Conservation (phyloP, 53 echinoderm and acorn worm genomes). For the Pentamera pediparva region DNA sequence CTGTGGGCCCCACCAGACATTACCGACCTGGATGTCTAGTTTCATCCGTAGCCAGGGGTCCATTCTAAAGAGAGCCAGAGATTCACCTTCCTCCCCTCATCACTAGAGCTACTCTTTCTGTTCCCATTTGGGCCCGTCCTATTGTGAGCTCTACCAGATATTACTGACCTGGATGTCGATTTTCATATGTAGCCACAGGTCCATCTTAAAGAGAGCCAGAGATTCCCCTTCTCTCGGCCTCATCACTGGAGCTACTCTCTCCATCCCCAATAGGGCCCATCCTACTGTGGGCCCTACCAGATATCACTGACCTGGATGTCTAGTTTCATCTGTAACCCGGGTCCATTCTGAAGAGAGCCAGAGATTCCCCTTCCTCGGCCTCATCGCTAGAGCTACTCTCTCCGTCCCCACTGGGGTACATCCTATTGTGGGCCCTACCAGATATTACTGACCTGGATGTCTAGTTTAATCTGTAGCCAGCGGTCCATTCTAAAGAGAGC, state of each 20-base stretch:
- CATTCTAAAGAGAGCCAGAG: too few species aligned
- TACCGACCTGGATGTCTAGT: too few species aligned
- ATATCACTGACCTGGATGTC: slow-evolving; percentile 83
- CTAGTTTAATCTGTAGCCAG: too few species aligned
- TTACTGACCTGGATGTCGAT: slow-evolving; percentile 80
- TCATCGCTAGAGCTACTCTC: slow-evolving; percentile 63
- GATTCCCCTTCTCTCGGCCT: slow-evolving; percentile 33
- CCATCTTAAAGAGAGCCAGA: slow-evolving; percentile 75
- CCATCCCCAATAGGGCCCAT: slow-evolving; percentile 51
- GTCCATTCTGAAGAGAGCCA: slow-evolving; percentile 78
- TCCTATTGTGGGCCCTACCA: too few species aligned
- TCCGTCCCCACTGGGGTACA: slow-evolving; percentile 45
- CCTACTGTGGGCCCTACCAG: too few species aligned
- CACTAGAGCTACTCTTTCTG: too few species aligned
- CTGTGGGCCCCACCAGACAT: too few species aligned
- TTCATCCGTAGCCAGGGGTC: too few species aligned
- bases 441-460: too few species aligned
- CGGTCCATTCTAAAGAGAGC: too few species aligned
- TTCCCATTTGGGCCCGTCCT: slow-evolving; percentile 52
- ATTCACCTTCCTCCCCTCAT: too few species aligned
- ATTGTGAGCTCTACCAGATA: slow-evolving; percentile 4
- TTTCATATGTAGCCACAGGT: slow-evolving; percentile 80
- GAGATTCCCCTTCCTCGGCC: slow-evolving; percentile 20
- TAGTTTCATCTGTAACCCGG: slow-evolving; percentile 75
- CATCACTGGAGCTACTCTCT: too few species aligned